These are phyloP conservation scores for Agelas oroides DNA, from an alignment of 37 sponge, comb jelly and placozoan species.

Conservation along the genomic window DNA sequence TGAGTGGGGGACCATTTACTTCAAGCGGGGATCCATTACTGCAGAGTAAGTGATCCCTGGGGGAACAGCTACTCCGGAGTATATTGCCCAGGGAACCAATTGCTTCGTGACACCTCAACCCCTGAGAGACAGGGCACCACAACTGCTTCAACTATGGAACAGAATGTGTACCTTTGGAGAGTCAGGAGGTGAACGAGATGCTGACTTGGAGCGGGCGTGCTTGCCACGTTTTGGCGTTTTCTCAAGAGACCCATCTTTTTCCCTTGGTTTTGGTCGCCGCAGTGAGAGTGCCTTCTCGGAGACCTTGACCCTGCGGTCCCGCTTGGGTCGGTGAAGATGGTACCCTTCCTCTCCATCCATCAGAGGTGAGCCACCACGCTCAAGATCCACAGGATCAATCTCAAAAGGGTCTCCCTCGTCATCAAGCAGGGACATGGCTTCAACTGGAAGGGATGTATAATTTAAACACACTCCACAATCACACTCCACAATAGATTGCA, in stretches of 20 bases:
- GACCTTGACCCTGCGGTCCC: neutral
- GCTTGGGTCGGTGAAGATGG: neutral
- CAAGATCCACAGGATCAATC: neutral
- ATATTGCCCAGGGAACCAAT: no score
- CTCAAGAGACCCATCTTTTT: constrained; percentile 11
- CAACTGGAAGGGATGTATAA: no score
- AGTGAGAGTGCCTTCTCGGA: neutral
- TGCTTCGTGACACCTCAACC: no score
- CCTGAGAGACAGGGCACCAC: no score
- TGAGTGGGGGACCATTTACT: no score
- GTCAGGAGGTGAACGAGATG: constrained; percentile 42
- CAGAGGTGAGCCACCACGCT: neutral
- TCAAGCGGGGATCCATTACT: no score
- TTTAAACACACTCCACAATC: no score
- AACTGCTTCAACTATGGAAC: no score
- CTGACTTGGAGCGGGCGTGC: constrained; percentile 19
- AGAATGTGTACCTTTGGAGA: constrained; percentile 40
- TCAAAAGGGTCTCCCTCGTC: constrained; percentile 15
- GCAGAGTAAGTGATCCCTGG: no score
- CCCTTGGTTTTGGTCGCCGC: neutral
- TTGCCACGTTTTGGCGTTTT: constrained; percentile 38
- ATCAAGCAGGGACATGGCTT: constrained; percentile 21
- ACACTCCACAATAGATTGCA: no score
- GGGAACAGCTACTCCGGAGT: no score
- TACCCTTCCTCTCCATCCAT: neutral